Evolutionary conservation across 1,140 invertebrate species (phyloP), one percentile per base, ranked within the genome.

Genomic region (Drosophila parabipectinata): DNA sequence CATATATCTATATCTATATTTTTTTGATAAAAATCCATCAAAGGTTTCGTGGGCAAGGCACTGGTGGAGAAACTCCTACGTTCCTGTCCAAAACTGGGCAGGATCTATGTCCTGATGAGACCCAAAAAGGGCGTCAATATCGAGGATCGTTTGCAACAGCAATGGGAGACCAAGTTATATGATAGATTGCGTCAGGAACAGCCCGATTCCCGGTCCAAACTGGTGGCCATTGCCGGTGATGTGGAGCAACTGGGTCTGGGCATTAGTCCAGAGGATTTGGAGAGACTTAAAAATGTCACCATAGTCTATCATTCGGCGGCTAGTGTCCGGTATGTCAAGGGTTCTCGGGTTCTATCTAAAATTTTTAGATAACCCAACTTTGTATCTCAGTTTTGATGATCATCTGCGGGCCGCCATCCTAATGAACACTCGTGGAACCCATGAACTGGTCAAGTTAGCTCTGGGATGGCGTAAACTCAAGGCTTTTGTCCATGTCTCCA

Each of bases 231-330:
- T 1, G 84, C 82, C 21, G 98, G 98, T 2, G 97, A 99, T 92
- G 94, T 96, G 1, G 93, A 93, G 32, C 83, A 94, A 54, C 78
- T 94, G 12, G 94, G 93, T 1, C 79, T 96, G 57, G 96, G 95
- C 77, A 91, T 93, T n/a, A 66, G 61, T 55, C 15, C 41, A 30
- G 30, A 30, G 28, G 87, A 91, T 57, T 8, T 88, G 24, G 45
- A 53, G 9, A 72, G 64, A 2, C 77, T 93, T 0, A 93, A 96
- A 2, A 94, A 95, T 79, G 96, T 98, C 0, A 95, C 95, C 2
- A 93, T 99, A 10, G 95, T 99, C 5, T 98, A 98, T 91, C 98
- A 99, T 88, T 96, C 96, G 1, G 98, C 98, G 1, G 98, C 98
- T 0, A 98, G 97, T 60, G 96, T 99, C n/a, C 76, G 91, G 83